Conservation (phyloP, 1,140 invertebrate genomes). For the Rhizoglyphus robini region DNA sequence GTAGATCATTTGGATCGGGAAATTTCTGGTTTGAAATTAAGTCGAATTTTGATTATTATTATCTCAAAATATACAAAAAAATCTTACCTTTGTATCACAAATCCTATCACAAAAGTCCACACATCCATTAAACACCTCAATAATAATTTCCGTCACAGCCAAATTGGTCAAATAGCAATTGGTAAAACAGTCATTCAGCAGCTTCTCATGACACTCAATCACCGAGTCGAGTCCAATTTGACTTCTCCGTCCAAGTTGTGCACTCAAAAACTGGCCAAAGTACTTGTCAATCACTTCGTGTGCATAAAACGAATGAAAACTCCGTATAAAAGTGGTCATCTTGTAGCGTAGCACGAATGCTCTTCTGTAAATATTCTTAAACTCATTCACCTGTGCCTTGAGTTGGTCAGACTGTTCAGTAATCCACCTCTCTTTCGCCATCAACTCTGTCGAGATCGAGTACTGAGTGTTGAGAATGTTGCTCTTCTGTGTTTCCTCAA, state of each 20-base stretch:
- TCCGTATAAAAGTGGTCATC: conserved; percentile 93
- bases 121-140: conserved; percentile 67
- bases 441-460: neutral
- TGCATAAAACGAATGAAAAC: conserved; percentile 95
- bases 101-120: conserved; percentile 60
- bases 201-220: conserved; percentile 66
- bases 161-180: conserved; percentile 87
- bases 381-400: too few species aligned
- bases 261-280: conserved; percentile 73
- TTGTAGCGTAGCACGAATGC: conserved; percentile 83
- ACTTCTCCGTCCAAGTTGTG: conserved; percentile 30
- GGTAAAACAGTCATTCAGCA: conserved; percentile 71
- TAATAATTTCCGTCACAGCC: conserved; percentile 62
- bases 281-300: conserved; percentile 89
- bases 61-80: neutral
- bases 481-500: conserved; percentile 33
- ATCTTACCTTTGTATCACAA: conserved; percentile 32
- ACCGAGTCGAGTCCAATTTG: conserved; percentile 80
- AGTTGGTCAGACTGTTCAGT: too few species aligned
- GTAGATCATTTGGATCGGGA: neutral
- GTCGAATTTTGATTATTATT: neutral
- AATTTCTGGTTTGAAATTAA: neutral
- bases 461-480: conserved; percentile 5
- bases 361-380: conserved; percentile 46
- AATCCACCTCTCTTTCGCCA: too few species aligned